phyloP scores from a whole-genome alignment of 2,797 vertebrate genomes.

The Xiphophorus birchmanni region DNA sequence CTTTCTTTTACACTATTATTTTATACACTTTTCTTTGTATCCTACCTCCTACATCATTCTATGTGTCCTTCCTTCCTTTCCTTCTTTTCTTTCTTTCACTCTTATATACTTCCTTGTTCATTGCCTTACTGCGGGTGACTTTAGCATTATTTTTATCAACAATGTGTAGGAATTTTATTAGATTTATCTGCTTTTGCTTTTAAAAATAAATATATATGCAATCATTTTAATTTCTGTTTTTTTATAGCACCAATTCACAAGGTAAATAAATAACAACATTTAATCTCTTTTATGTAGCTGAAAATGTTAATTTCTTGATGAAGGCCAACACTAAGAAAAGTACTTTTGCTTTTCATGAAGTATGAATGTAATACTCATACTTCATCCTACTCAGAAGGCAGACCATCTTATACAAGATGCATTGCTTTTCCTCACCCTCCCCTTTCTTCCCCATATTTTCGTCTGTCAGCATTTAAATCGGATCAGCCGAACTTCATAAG shows the following conservation, averaged over 20 bases:
- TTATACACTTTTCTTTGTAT: background rate
- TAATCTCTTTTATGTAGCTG: background rate
- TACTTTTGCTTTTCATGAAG: slow-evolving; percentile 12
- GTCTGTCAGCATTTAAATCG: slow-evolving; percentile 63
- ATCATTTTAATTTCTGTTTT: background rate
- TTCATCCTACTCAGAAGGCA: slow-evolving; percentile 9
- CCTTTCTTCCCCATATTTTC: slow-evolving; percentile 53
- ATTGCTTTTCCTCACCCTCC: slow-evolving; percentile 9
- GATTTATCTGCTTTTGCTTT: background rate
- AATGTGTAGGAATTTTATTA: background rate
- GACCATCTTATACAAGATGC: slow-evolving; percentile 10
- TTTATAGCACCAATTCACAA: background rate
- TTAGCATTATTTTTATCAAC: background rate
- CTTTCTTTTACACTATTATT: background rate
- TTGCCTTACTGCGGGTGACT: background rate
- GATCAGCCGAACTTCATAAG: slow-evolving; percentile 77
- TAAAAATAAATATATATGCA: background rate
- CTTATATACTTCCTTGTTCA: background rate
- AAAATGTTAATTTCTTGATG: background rate
- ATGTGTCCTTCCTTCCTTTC: background rate
- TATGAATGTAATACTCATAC: background rate
- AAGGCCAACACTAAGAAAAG: background rate
- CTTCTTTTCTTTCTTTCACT: background rate
- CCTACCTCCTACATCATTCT: background rate
- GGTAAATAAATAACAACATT: background rate